phyloP scores from a whole-genome alignment of 2,113 vertebrate species.

The Microcebus tavaratra region DNA sequence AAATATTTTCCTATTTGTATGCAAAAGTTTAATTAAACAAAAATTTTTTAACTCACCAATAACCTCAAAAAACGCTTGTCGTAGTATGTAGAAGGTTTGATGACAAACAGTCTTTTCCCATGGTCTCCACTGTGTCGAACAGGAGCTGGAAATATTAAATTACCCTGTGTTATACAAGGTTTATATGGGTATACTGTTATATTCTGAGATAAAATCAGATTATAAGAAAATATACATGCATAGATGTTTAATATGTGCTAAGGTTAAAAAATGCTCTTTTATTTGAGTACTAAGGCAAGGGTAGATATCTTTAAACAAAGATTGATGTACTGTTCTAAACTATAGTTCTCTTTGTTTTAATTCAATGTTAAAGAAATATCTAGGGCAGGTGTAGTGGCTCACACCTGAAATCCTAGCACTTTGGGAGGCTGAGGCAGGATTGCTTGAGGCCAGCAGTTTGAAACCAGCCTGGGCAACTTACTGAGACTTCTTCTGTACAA shows the following conservation, averaged over 20 bases:
- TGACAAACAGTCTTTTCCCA: conserved; percentile 91
- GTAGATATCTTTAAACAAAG: neutral
- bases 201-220: conserved; percentile 1
- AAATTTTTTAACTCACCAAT: conserved; percentile 86
- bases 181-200: neutral
- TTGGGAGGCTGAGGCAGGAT: no score
- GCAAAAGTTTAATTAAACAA: conserved; percentile 10
- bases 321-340: neutral
- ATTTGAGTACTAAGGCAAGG: neutral
- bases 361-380: neutral
- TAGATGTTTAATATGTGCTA: conserved; percentile 1
- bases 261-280: neutral
- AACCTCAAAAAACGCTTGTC: conserved; percentile 91
- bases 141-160: conserved; percentile 85
- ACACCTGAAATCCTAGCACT: no score
- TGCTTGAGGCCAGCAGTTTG: no score
- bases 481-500: no score
- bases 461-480: no score
- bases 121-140: conserved; percentile 89
- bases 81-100: conserved; percentile 90
- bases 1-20: neutral
- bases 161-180: neutral
- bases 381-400: neutral
- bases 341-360: neutral
- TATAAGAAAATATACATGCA: neutral